Conservation (phyloP, 2,888 invertebrate species). For the Aspidiotus rigidus region DNA sequence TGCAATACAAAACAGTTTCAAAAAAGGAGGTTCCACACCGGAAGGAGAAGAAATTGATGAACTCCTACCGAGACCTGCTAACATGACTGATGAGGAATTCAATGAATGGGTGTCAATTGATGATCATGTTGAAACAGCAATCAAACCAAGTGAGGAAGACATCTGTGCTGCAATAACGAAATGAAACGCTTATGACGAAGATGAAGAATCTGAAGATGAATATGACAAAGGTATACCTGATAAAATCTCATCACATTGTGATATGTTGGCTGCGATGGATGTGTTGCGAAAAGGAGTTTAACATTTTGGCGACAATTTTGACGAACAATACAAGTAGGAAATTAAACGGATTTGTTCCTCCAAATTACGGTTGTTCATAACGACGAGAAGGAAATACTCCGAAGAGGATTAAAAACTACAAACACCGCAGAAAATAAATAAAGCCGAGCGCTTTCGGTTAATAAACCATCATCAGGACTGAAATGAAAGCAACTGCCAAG, state of each 20-base stretch:
- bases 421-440: too few species aligned
- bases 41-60: background rate
- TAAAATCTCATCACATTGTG: background rate
- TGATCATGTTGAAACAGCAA: background rate
- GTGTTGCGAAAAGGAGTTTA: background rate
- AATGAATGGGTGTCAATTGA: background rate
- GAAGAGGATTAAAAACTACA: too few species aligned
- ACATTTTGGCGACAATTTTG: background rate
- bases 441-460: too few species aligned
- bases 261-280: background rate
- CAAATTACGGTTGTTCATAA: too few species aligned
- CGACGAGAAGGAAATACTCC: too few species aligned
- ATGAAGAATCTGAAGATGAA: conserved; percentile 1
- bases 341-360: too few species aligned
- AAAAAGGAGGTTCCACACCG: background rate
- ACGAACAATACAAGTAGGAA: background rate
- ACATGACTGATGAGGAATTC: background rate
- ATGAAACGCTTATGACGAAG: background rate
- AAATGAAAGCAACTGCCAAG: too few species aligned
- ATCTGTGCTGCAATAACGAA: background rate
- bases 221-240: background rate
- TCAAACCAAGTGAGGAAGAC: conserved; percentile 2
- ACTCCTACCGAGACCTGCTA: background rate
- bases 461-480: too few species aligned
- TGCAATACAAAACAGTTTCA: too few species aligned